phyloP scores from a whole-genome alignment of 2,113 vertebrate species.

The Aptenodytes patagonicus region DNA sequence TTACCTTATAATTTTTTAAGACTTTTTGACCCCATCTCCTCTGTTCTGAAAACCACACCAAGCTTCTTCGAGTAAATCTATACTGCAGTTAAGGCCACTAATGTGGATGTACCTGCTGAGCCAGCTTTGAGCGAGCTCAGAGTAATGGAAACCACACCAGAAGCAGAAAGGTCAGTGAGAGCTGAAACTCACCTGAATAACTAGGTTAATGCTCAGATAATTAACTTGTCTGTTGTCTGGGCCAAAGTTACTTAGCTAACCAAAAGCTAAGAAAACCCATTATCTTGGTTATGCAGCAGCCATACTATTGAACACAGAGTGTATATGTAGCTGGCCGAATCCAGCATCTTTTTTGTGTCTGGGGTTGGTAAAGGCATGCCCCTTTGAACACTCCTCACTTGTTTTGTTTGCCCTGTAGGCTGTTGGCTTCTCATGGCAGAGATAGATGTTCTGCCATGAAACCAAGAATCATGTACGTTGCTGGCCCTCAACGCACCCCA shows the following conservation, averaged over 20 bases:
- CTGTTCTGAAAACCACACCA: background rate
- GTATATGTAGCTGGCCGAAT: background rate
- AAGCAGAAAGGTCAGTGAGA: background rate
- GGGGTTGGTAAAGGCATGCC: background rate
- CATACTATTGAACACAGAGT: fast-evolving
- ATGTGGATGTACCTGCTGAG: background rate
- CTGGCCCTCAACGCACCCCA: background rate
- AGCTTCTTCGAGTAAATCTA: background rate
- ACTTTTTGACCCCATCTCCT: background rate
- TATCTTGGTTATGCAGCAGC: background rate
- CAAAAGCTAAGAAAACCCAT: background rate
- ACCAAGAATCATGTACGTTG: background rate
- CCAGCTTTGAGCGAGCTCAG: background rate
- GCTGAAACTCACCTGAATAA: background rate
- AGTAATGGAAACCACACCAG: background rate
- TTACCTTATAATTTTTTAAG: background rate
- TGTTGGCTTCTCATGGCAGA: background rate
- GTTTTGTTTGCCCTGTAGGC: background rate
- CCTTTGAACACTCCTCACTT: background rate
- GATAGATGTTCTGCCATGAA: background rate
- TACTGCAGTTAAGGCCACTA: background rate
- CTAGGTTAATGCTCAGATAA: background rate
- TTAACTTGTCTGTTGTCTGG: background rate
- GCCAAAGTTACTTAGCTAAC: background rate
- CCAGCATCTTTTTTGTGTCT: background rate